These are phyloP conservation scores for Phoxinus dragarum DNA, from an alignment of 2,797 vertebrate species.

Conservation along the genomic window DNA sequence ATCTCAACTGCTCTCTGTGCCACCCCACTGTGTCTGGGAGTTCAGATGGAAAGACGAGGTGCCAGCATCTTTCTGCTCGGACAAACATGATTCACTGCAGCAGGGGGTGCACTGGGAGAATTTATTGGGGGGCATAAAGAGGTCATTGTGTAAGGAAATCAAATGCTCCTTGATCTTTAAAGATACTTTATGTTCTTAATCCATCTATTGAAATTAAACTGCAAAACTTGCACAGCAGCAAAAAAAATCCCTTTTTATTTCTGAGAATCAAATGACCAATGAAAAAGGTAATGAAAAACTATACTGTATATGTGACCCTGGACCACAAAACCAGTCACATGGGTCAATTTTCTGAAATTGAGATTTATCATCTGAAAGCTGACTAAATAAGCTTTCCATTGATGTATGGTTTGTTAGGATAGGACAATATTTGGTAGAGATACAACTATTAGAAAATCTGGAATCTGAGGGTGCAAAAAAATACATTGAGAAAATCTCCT, in stretches of 20 bases:
- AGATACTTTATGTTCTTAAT: background rate
- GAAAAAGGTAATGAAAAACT: no score
- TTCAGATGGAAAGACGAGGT: slow-evolving; percentile 29
- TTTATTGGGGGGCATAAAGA: background rate
- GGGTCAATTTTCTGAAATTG: no score
- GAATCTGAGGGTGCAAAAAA: no score
- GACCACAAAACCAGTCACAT: no score
- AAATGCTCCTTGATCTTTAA: background rate
- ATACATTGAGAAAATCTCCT: no score
- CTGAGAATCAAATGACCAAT: no score
- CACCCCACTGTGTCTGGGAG: slow-evolving; percentile 14
- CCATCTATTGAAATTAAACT: background rate
- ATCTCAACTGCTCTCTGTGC: slow-evolving; percentile 25
- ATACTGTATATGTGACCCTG: no score
- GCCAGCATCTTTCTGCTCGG: slow-evolving; percentile 1
- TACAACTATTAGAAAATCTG: no score
- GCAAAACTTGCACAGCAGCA: background rate
- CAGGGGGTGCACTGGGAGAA: background rate
- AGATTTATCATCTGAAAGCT: no score
- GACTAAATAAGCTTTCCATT: no score
- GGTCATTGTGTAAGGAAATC: background rate
- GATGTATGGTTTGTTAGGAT: no score
- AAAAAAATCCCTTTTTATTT: slow-evolving; percentile 1
- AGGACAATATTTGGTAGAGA: no score
- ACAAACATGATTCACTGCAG: background rate